Conservation (phyloP, 2,888 invertebrate species). For the Cremastobaeus sp. region DNA sequence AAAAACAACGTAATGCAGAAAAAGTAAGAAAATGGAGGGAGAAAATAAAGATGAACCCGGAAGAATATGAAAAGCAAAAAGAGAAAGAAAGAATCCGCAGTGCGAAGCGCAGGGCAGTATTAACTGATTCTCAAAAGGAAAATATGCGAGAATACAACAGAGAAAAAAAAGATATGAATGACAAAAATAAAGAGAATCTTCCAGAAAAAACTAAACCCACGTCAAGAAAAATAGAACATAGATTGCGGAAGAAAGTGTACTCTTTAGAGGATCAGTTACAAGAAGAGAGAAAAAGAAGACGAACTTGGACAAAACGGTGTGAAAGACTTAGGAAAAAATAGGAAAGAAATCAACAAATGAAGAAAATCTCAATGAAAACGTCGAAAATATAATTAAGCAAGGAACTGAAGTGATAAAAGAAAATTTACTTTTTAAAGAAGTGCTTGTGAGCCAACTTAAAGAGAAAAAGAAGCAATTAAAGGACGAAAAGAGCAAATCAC, state of each 20-base stretch:
- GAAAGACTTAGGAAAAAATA: too few species aligned
- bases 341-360: too few species aligned
- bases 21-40: background rate
- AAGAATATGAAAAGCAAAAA: conserved; percentile 6
- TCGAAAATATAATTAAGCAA: conserved; percentile 12
- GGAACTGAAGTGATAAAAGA: conserved; percentile 16
- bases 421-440: conserved; percentile 14
- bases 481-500: conserved; percentile 17
- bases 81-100: background rate
- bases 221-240: background rate
- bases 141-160: background rate
- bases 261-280: background rate
- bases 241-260: background rate
- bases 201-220: background rate
- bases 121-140: background rate
- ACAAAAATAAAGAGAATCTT: background rate
- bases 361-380: conserved; percentile 1
- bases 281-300: background rate
- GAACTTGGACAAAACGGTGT: too few species aligned
- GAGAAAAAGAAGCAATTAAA: conserved; percentile 9
- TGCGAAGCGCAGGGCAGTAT: background rate
- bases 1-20: background rate
- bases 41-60: background rate
- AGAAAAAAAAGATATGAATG: too few species aligned
- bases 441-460: conserved; percentile 17